Percentiles rank a stretch among this genome's conserved stretches.
Conservation (phyloP, 2,113 vertebrate species). For the Gadus chalcogrammus region DNA sequence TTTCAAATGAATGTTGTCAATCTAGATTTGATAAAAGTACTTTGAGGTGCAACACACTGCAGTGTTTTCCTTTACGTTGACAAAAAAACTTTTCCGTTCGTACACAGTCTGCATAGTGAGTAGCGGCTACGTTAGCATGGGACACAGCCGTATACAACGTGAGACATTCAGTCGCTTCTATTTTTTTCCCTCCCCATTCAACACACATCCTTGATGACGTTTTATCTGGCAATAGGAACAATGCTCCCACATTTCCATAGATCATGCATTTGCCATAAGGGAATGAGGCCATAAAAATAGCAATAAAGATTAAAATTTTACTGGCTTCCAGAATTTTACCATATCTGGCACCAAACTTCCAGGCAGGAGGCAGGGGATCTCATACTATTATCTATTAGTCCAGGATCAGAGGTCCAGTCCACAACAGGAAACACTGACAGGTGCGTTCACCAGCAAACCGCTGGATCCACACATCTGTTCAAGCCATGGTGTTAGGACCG, state of each 20-base stretch:
- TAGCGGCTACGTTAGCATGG: slow-evolving; percentile 9
- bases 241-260: slow-evolving; percentile 55
- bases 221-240: slow-evolving; percentile 55
- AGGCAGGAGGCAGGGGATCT: slow-evolving; percentile 44
- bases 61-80: not conserved
- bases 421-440: slow-evolving; percentile 55
- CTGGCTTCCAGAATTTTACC: slow-evolving; percentile 55
- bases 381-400: slow-evolving; percentile 56
- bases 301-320: slow-evolving; percentile 67
- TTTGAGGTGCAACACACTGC: slow-evolving; percentile 21
- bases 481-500: slow-evolving; percentile 22
- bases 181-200: slow-evolving; percentile 51
- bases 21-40: slow-evolving; percentile 49
- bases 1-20: slow-evolving; percentile 57
- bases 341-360: slow-evolving; percentile 49
- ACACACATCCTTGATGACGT: slow-evolving; percentile 40
- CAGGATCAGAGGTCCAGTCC: slow-evolving; percentile 60
- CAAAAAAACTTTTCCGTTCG: not conserved
- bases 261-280: slow-evolving; percentile 61
- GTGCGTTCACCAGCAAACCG: slow-evolving; percentile 35
- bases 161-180: slow-evolving; percentile 34
- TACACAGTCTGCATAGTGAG: not conserved
- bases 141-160: not conserved
- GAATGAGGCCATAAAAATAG: slow-evolving; percentile 58
- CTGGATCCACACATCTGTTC: slow-evolving; percentile 29